Base-by-base conservation (phyloP, 2,113 vertebrate genomes). In the Oplegnathus fasciatus region DNA sequence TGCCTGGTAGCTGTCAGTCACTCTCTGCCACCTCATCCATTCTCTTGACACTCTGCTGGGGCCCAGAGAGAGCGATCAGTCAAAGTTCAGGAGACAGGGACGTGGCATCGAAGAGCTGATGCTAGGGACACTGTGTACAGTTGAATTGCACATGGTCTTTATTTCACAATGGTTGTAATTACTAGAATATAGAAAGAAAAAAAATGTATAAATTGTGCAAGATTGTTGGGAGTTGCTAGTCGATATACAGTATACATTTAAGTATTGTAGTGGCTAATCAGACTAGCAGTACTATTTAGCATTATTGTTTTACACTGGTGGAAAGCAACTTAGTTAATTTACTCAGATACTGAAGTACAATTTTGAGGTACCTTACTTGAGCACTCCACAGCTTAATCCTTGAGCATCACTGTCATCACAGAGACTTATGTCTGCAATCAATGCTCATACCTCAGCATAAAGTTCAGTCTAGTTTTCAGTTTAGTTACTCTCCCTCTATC, bases 1-100 rank as follows among this genome's bases (percentile, higher is more conserved):
- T 76, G 84, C 82, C 83, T 83, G 67, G 73, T 91, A 24, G 79
- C 84, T 94, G 91, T 94, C 91, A 90, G 67, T 95, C 92, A 86
- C 58, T 89, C 76, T 86, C 74, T 54, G 73, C 84, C 85, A 67
- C 86, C 91, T 93, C 90, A 91, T 94, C 90, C 91, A 82, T 93
- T 89, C 86, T 88, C 85, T 11, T 92, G 88, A 91, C 92, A 89
- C 85, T 83, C 82, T 28, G 72, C 76, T 37, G 55, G 57, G 69
- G 64, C 85, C 80, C 64, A 26, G 79, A 88, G 87, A 82, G 87
- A 90, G 54, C 80, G 28, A 93, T 94, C 91, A 75, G 86, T 94
- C 89, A 93, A 87, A 86, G 88, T 86, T 91, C 66, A 85, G 73
- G 68, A 65, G 82, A 90, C 87, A 83, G 78, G 69, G 74, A 76